Evolutionary conservation across 2,113 vertebrate genomes (phyloP).

Genomic region (Eidolon helvum): DNA sequence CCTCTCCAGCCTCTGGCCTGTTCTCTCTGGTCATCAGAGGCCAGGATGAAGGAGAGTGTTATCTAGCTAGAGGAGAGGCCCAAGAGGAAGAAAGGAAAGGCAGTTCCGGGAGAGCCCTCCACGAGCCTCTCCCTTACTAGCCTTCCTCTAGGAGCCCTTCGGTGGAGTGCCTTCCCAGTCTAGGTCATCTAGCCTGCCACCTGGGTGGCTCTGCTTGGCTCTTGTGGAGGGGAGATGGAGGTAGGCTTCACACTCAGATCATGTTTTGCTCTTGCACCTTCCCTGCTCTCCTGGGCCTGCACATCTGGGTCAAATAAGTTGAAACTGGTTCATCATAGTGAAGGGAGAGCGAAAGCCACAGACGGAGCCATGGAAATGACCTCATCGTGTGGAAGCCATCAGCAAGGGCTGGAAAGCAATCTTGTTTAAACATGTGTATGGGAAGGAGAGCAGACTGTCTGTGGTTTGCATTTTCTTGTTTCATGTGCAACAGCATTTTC

Average conservation of each 20-base stretch:
- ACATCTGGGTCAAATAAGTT: conserved; percentile 76
- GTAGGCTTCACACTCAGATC: not conserved
- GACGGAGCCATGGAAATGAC: conserved; percentile 54
- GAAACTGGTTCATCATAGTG: conserved; percentile 38
- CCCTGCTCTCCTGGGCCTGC: not conserved
- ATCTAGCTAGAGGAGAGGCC: not conserved
- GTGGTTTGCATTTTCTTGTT: conserved; percentile 76
- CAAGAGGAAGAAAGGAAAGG: not conserved
- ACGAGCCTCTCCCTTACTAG: not conserved
- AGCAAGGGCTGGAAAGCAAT: conserved; percentile 55
- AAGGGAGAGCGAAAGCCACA: conserved; percentile 61
- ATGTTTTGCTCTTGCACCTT: not conserved
- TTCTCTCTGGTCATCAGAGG: not conserved
- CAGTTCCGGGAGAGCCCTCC: not conserved
- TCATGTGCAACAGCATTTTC: conserved; percentile 72
- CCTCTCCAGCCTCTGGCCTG: not conserved
- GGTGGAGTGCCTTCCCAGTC: not conserved
- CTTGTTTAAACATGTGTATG: conserved; percentile 77
- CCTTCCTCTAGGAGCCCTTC: not conserved
- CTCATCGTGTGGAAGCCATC: conserved; percentile 56
- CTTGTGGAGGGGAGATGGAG: not conserved
- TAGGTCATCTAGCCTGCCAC: not conserved
- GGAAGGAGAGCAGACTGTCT: conserved; percentile 75
- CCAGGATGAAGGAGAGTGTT: not conserved
- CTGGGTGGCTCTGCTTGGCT: not conserved